Evolutionary conservation across 2,113 vertebrate species (phyloP).

Genomic region (Equus przewalskii): DNA sequence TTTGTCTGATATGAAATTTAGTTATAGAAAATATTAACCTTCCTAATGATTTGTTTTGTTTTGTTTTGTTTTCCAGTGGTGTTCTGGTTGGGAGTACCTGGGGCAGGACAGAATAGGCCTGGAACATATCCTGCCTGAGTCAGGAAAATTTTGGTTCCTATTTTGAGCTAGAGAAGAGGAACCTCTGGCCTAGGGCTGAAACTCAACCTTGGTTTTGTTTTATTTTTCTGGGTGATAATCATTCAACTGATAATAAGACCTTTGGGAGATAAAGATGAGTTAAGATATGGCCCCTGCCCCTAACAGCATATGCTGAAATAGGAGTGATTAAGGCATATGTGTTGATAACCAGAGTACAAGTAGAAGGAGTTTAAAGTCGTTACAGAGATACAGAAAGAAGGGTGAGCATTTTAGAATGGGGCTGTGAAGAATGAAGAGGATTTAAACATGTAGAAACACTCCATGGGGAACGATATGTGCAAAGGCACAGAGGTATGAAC

Average conservation of each 20-base stretch:
- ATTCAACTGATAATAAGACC: neutral
- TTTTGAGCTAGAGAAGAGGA: slow-evolving; percentile 8
- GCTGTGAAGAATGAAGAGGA: neutral
- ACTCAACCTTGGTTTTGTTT: slow-evolving; percentile 48
- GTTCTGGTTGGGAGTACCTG: neutral
- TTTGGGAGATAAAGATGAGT: slow-evolving; percentile 43
- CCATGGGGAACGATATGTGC: neutral
- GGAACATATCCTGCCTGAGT: neutral
- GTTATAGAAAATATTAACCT: neutral
- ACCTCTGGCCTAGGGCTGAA: slow-evolving; percentile 21
- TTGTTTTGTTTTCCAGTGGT: slow-evolving; percentile 24
- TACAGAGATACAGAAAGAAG: neutral
- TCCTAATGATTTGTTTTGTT: neutral
- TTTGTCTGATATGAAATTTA: neutral
- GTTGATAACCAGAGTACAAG: neutral
- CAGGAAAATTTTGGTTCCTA: slow-evolving; percentile 32
- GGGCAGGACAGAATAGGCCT: neutral
- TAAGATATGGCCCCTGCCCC: neutral
- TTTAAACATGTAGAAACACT: neutral
- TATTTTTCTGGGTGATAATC: slow-evolving; percentile 40
- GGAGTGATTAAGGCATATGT: neutral
- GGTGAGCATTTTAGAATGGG: neutral
- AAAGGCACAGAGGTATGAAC: neutral
- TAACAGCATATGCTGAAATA: neutral
- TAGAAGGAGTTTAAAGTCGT: neutral